These are phyloP conservation scores for Phymorhynchus buccinoides DNA, from an alignment of 1,140 invertebrate genomes.

Conservation along the genomic window DNA sequence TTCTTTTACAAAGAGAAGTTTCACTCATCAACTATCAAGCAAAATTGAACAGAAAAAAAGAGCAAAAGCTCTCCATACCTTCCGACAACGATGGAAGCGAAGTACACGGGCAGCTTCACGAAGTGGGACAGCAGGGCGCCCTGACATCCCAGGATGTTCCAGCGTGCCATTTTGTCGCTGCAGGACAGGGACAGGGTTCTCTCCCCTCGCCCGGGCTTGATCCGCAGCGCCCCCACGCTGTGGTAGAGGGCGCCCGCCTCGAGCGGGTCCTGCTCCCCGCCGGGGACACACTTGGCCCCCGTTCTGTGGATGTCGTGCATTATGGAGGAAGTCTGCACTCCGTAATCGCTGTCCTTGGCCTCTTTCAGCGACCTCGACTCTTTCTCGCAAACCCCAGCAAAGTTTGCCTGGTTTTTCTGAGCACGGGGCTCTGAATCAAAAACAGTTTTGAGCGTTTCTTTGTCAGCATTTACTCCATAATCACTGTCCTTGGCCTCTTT, in stretches of 20 bases:
- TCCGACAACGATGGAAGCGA: conserved; percentile 83
- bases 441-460: no score
- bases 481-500: background rate
- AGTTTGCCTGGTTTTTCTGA: background rate
- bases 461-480: no score
- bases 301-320: conserved; percentile 83
- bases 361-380: background rate
- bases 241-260: conserved; percentile 80
- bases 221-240: conserved; percentile 82
- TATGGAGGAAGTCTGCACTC: background rate
- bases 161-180: conserved; percentile 93
- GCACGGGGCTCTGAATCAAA: background rate
- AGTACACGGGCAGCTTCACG: conserved; percentile 82
- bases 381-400: background rate
- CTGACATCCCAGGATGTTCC: conserved; percentile 90
- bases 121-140: conserved; percentile 85
- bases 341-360: background rate
- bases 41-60: background rate
- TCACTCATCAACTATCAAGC: background rate
- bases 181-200: conserved; percentile 91
- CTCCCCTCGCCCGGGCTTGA: conserved; percentile 93
- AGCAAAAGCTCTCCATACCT: conserved; percentile 56
- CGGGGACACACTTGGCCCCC: conserved; percentile 87
- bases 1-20: background rate
- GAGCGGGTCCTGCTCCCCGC: conserved; percentile 68